Evolutionary conservation across 2,797 vertebrate genomes (phyloP).

Genomic region (Phyllotis vaccarum): DNA sequence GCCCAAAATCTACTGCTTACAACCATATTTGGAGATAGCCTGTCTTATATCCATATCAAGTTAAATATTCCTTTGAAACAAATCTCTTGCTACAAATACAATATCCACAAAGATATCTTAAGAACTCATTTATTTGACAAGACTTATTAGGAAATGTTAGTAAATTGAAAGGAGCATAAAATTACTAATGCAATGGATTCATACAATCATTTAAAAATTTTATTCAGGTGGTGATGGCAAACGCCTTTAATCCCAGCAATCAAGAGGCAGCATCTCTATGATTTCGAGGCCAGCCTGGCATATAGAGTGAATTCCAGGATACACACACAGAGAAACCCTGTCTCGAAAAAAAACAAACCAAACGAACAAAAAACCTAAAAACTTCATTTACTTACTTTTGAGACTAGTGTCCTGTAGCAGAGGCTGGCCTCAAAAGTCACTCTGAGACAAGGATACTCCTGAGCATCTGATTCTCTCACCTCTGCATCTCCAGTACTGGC

Average conservation of each 20-base stretch:
- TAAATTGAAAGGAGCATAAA: slow-evolving; percentile 26
- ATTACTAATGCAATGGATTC: background rate
- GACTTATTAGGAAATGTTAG: slow-evolving; percentile 18
- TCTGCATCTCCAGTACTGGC: background rate
- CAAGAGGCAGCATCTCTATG: background rate
- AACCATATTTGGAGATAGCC: background rate
- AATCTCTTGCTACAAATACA: slow-evolving; percentile 48
- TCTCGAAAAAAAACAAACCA: background rate
- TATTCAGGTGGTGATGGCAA: background rate
- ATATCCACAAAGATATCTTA: slow-evolving; percentile 30
- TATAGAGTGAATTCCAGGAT: background rate
- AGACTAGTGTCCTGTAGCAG: background rate
- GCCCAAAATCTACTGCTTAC: background rate
- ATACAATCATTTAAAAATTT: background rate
- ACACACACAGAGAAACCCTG: background rate
- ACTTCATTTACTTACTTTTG: background rate
- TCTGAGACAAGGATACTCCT: background rate
- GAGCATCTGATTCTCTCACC: background rate
- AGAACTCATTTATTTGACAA: slow-evolving; percentile 42
- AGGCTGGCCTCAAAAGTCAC: background rate
- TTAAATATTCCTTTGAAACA: slow-evolving; percentile 45
- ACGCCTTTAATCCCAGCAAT: background rate
- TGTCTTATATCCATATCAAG: background rate
- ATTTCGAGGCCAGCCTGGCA: background rate
- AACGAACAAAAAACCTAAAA: background rate